Evolutionary conservation across 2,797 vertebrate genomes (phyloP).

Genomic region (Hoplostethus mediterraneus): DNA sequence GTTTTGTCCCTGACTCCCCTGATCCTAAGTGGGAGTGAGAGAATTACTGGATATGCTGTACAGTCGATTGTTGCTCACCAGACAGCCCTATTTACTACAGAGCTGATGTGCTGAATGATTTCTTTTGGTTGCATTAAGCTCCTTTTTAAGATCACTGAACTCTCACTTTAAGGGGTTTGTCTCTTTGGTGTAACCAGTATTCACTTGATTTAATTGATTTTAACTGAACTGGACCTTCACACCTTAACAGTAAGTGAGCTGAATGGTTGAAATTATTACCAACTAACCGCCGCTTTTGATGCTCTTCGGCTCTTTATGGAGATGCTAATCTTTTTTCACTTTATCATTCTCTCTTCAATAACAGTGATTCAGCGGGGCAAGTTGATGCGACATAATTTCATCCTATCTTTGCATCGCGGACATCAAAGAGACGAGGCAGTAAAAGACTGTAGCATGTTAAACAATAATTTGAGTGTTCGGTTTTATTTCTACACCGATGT

Average conservation of each 20-base stretch:
- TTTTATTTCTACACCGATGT: neutral
- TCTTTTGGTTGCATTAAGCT: slow-evolving; percentile 1
- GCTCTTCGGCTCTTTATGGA: neutral
- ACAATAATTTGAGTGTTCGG: neutral
- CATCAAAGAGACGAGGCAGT: neutral
- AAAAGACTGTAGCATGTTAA: slow-evolving; percentile 1
- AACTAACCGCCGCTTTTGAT: no score
- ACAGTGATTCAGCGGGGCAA: neutral
- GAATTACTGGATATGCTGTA: neutral
- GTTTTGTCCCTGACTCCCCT: neutral
- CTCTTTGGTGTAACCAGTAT: neutral
- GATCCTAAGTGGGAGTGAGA: slow-evolving; percentile 2
- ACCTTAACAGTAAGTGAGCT: no score
- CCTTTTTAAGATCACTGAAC: neutral
- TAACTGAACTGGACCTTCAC: neutral
- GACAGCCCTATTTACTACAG: neutral
- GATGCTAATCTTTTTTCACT: neutral
- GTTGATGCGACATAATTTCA: neutral
- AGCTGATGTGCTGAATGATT: neutral
- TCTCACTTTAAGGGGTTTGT: neutral
- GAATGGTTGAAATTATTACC: no score
- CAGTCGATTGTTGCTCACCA: neutral
- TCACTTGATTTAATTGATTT: neutral
- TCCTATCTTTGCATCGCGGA: neutral
- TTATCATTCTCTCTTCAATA: neutral